Evolutionary conservation across 2,113 vertebrate genomes (phyloP).

Genomic region (Coturnix japonica): DNA sequence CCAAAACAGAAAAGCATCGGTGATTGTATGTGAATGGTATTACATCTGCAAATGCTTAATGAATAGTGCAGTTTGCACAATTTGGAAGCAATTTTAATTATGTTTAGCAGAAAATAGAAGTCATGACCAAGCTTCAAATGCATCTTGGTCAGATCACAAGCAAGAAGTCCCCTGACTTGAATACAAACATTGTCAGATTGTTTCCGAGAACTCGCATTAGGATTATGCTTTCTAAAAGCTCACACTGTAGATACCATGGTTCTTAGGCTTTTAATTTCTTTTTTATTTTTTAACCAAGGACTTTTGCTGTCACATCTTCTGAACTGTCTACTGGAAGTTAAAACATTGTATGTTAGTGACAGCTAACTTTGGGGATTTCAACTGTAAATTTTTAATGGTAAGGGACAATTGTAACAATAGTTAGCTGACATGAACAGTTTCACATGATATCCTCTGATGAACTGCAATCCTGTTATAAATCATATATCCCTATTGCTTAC

Average conservation of each 20-base stretch:
- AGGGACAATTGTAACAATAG: not conserved
- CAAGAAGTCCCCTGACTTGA: not conserved
- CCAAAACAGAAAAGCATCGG: conserved; percentile 12
- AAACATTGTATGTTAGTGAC: accelerated
- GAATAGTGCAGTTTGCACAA: conserved; percentile 18
- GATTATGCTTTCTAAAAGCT: not conserved
- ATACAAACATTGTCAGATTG: not conserved
- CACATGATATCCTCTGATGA: not conserved
- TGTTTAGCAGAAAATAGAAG: conserved; percentile 45
- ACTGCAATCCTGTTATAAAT: not conserved
- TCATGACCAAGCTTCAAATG: conserved; percentile 59
- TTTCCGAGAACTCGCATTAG: not conserved
- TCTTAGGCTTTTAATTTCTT: not conserved
- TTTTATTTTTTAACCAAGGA: not conserved
- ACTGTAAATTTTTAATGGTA: not conserved
- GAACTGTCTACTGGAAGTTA: not conserved
- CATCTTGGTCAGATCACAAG: not conserved
- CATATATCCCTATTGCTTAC: not conserved
- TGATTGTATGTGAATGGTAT: not conserved
- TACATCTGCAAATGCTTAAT: conserved; percentile 45
- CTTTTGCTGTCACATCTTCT: not conserved
- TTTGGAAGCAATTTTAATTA: conserved; percentile 59
- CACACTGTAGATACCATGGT: not conserved
- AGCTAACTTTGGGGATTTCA: not conserved
- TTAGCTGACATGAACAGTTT: not conserved